Evolutionary conservation across 2,113 vertebrate species (phyloP).

Genomic region (Malurus melanocephalus): DNA sequence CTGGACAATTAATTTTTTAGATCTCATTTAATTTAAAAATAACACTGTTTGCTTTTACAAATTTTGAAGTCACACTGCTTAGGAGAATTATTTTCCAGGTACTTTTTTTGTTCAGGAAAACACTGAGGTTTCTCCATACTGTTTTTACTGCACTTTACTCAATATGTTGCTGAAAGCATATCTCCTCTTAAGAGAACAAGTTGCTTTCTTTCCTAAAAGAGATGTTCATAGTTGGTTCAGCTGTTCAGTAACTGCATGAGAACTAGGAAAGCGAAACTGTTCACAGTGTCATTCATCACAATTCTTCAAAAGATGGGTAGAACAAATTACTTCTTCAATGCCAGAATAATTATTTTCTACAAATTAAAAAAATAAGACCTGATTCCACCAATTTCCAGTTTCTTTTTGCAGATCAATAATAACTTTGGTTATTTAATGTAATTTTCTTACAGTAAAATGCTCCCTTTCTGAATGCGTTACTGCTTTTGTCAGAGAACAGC

Average conservation of each 20-base stretch:
- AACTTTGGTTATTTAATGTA: background rate
- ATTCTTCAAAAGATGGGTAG: background rate
- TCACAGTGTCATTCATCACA: background rate
- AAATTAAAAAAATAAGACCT: background rate
- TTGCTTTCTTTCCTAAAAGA: background rate
- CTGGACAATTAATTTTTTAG: background rate
- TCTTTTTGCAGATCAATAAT: background rate
- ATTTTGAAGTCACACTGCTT: background rate
- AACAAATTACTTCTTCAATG: background rate
- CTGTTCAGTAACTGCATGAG: background rate
- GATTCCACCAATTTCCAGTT: background rate
- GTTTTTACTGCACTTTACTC: background rate
- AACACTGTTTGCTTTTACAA: background rate
- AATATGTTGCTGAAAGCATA: background rate
- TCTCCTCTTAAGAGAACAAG: background rate
- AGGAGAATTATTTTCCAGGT: background rate
- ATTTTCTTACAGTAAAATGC: background rate
- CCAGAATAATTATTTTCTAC: background rate
- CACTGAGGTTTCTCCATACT: background rate
- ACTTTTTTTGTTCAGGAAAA: background rate
- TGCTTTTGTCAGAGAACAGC: background rate
- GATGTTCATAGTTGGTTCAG: background rate
- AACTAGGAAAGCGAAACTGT: background rate
- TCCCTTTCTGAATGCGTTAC: background rate
- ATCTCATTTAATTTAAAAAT: slow-evolving; percentile 24